Evolutionary conservation across 2,888 invertebrate genomes (phyloP), one percentile per base, ranked within the genome.

Genomic region (Gordius sp.): DNA sequence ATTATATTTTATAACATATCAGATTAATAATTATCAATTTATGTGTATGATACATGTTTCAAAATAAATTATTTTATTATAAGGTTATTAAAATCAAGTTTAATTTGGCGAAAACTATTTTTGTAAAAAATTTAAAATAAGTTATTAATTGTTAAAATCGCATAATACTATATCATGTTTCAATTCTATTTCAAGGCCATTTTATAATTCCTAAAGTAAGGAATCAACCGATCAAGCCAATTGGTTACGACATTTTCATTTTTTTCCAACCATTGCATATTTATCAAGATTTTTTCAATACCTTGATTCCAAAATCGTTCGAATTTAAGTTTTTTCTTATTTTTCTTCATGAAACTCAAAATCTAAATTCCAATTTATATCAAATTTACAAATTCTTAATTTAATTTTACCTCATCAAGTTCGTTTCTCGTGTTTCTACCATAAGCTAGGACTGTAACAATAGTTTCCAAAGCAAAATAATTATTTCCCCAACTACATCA

Each of bases 141-240:
- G n/a, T n/a, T n/a, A n/a, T n/a, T n/a, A n/a, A n/a, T n/a, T n/a
- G n/a, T n/a, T n/a, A n/a, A n/a, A n/a, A n/a, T n/a, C n/a, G n/a
- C n/a, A n/a, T n/a, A n/a, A n/a, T n/a, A n/a, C n/a, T n/a, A n/a
- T n/a, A n/a, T n/a, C n/a, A n/a, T n/a, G n/a, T n/a, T n/a, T n/a
- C n/a, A n/a, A n/a, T n/a, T n/a, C n/a, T n/a, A n/a, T n/a, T n/a
- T n/a, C n/a, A n/a, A n/a, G n/a, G n/a, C n/a, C n/a, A n/a, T n/a
- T n/a, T n/a, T n/a, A n/a, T n/a, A 47, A 20, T 47, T 47, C 47
- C 23, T 47, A 23, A 47, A 47, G 20, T 47, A 47, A n/a, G 47
- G 47, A 13, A 47, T n/a, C 16, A 47, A 20, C 16, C 4, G 8
- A 4, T 8, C 47, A 18, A 47, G 20, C 47, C 47, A 47, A 18